A percentile compares a stretch with the other conserved stretches of the same genome.
Conservation (phyloP, 2,797 vertebrate species). For the Lithobates sylvaticus region DNA sequence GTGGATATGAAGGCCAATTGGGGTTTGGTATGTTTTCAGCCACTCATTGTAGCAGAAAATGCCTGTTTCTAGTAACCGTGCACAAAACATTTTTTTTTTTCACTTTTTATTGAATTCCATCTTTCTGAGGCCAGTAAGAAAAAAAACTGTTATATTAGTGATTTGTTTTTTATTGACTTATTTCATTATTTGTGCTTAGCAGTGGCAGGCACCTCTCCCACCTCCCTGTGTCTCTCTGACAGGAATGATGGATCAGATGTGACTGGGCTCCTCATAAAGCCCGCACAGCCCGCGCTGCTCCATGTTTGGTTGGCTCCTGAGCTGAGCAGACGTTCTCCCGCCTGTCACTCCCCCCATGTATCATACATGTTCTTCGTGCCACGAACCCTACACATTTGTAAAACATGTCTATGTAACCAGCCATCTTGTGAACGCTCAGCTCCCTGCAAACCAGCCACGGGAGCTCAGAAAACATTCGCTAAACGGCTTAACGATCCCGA, state of each 20-base stretch:
- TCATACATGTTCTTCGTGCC: conserved; percentile 31
- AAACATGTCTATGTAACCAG: conserved; percentile 32
- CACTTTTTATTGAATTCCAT: too few species aligned
- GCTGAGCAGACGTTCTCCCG: conserved; percentile 7
- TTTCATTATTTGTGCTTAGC: neutral
- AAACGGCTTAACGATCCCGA: neutral
- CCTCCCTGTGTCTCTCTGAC: neutral
- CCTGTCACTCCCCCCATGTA: conserved; percentile 32
- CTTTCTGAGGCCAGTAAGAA: too few species aligned
- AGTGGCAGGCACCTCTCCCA: too few species aligned
- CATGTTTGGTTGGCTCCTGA: conserved; percentile 10
- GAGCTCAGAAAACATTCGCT: too few species aligned
- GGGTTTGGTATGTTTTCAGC: too few species aligned
- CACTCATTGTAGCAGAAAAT: too few species aligned
- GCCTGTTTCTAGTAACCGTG: too few species aligned
- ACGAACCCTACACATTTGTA: conserved; percentile 9
- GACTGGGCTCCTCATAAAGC: neutral
- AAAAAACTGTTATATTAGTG: too few species aligned
- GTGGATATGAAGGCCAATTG: too few species aligned
- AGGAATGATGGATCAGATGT: neutral
- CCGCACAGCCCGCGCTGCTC: neutral
- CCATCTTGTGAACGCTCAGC: conserved; percentile 23
- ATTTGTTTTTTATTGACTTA: neutral
- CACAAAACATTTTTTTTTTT: too few species aligned
- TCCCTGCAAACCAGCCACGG: neutral